Base-by-base conservation (phyloP, 2,797 vertebrate species). In the Otus scops region DNA sequence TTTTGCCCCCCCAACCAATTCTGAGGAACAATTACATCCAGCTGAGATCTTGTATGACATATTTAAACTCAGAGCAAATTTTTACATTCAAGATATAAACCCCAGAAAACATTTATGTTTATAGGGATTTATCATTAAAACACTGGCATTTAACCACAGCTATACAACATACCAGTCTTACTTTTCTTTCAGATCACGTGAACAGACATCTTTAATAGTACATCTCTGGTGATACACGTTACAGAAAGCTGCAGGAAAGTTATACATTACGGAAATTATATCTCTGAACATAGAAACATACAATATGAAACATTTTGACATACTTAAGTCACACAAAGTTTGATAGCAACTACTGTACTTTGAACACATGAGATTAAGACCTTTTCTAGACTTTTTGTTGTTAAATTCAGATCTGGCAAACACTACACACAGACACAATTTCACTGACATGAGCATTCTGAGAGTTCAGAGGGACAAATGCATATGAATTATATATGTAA, bases 71-170 rank as follows among this genome's bases (percentile, higher is more conserved):
- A 87, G 50, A 96, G 73, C 43, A 93, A 89, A 90, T 64, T 68
- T 91, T 94, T 85, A 83, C 3, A 3, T 95, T 93, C 27, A 85
- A 91, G 34, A 60, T 86, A 71, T 56, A 95, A 96, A 95, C 19
- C 60, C 28, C 77, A 87, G 65, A 93, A 95, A 97, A 97, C 23
- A 39, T 39, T 13, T 39, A 39, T 39, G 13, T 39, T 39, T 39
- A 39, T 39, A 79, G n/a, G 81, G 67, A 93, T 92, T 90, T 88
- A 68, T 50, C 89, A 89, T 45, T 32, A 94, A 96, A 97, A 90
- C 81, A 88, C 6, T 32, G 89, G 23, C 70, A 65, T 92, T 91
- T 94, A 94, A 81, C 75, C 50, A 68, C 8, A 82, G 60, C 50
- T 92, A 87, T 38, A 84, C 47, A 77, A 27, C 11, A 0, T 74